Base-by-base conservation (phyloP, 2,888 invertebrate genomes). In the Cacoxenus indagator region DNA sequence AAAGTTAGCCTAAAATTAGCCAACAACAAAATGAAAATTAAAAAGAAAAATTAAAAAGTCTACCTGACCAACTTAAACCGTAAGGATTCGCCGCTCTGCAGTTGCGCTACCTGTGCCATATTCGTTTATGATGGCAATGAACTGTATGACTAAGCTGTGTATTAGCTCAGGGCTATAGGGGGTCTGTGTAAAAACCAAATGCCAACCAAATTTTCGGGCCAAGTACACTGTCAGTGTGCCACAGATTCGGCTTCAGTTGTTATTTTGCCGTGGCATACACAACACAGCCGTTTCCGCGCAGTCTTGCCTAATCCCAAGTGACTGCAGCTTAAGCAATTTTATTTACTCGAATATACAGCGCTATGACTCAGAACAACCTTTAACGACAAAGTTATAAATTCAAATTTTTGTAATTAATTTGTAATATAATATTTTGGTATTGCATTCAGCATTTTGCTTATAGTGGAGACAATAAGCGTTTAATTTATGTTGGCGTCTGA, bases 371-470 rank as follows among this genome's bases (percentile, higher is more conserved):
- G n/a, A n/a, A n/a, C n/a, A n/a, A n/a, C n/a, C n/a, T n/a, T n/a
- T 26, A n/a, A 27, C 43, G 61, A 62, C 45, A 62, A 62, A 62
- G 61, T 24, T 43, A 43, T 73, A 74, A 79, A 83, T 81, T 73
- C 69, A 75, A 81, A 81, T 78, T 72, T 71, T 73, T n/a, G n/a
- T 75, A 79, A 80, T 83, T 74, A 76, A 80, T 78, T 81, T 80
- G 79, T 78, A 83, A 81, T 79, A 68, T 67, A 70, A 59, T 54
- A 26, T 29, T 54, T n/a, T 46, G 29, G 27, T 65, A 3, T 65
- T 37, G 17, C 46, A 19, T 61, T 27, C 29, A 27, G 17, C 17
- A 48, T 55, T 51, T 68, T 54, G 2, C 19, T 46, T 2, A 31
- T 19, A 61, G 31, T 61, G 37, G 17, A 14, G 59, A 73, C 83